phyloP scores from a whole-genome alignment of 2,888 invertebrate species.

The Clostera curtula region DNA sequence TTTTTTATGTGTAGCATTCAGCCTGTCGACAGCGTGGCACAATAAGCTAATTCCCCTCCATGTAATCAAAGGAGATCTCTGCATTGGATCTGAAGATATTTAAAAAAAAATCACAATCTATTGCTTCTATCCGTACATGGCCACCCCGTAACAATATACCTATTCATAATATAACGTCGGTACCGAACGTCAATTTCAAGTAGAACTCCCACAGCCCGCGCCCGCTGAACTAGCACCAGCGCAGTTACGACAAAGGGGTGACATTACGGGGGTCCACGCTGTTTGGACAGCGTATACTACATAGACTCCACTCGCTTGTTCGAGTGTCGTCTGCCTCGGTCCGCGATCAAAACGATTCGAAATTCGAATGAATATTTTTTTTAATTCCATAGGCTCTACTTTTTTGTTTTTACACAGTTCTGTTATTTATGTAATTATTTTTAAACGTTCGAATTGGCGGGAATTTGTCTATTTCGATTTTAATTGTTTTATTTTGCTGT shows the following conservation, averaged over 20 bases:
- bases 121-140: conserved; percentile 44
- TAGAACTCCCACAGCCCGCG: conserved; percentile 47
- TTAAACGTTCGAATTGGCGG: too few species aligned
- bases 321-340: conserved; percentile 69
- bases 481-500: too few species aligned
- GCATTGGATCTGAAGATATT: not conserved
- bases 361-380: conserved; percentile 43
- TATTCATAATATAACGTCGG: conserved; percentile 66
- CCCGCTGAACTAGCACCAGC: conserved; percentile 31
- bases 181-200: conserved; percentile 59
- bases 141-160: conserved; percentile 54
- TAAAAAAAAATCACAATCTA: not conserved
- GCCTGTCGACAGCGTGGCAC: too few species aligned
- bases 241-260: conserved; percentile 37
- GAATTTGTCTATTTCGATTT: too few species aligned
- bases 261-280: conserved; percentile 39
- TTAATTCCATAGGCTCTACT: conserved; percentile 39
- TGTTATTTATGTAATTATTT: conserved; percentile 11
- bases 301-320: conserved; percentile 59
- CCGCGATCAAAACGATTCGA: conserved; percentile 66
- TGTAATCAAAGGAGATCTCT: not conserved
- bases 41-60: too few species aligned
- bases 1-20: too few species aligned
- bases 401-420: conserved; percentile 33
- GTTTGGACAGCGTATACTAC: conserved; percentile 42